phyloP scores from a whole-genome alignment of 2,797 vertebrate genomes.

The Phataginus tricuspis region DNA sequence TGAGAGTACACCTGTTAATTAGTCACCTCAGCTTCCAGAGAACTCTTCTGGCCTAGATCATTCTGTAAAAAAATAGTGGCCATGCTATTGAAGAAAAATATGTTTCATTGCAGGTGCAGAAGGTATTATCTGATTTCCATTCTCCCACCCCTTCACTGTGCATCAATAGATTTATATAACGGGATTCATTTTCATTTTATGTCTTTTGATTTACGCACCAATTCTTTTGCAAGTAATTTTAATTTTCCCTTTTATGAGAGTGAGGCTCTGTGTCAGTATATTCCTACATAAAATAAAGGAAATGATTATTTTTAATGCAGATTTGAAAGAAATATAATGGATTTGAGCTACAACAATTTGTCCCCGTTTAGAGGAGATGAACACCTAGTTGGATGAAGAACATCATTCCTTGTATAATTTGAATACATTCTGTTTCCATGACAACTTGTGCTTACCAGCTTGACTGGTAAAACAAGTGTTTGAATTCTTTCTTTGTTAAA shows the following conservation, averaged over 20 bases:
- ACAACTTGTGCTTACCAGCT: conserved; percentile 86
- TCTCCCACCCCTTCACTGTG: background rate
- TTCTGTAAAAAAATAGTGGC: background rate
- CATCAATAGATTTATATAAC: background rate
- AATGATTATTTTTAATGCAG: conserved; percentile 79
- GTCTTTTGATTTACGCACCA: conserved; percentile 68
- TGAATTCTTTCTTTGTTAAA: conserved; percentile 85
- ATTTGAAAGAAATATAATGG: conserved; percentile 83
- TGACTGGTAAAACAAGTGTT: conserved; percentile 81
- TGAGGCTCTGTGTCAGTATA: conserved; percentile 24
- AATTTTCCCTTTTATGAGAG: conserved; percentile 62
- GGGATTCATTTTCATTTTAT: conserved; percentile 69
- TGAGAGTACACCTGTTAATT: background rate
- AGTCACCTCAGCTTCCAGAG: background rate
- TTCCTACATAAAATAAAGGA: conserved; percentile 66
- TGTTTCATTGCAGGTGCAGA: background rate
- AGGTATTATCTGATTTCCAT: background rate
- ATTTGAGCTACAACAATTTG: conserved; percentile 82
- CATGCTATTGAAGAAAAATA: background rate
- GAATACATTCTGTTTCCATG: conserved; percentile 88
- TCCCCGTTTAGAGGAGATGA: conserved; percentile 82
- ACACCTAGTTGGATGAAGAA: conserved; percentile 85
- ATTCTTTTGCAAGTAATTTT: conserved; percentile 70
- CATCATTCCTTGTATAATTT: conserved; percentile 84
- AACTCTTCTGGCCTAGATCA: background rate